phyloP scores from a whole-genome alignment of 1,140 invertebrate species.

The Polypedilum pembai region DNA sequence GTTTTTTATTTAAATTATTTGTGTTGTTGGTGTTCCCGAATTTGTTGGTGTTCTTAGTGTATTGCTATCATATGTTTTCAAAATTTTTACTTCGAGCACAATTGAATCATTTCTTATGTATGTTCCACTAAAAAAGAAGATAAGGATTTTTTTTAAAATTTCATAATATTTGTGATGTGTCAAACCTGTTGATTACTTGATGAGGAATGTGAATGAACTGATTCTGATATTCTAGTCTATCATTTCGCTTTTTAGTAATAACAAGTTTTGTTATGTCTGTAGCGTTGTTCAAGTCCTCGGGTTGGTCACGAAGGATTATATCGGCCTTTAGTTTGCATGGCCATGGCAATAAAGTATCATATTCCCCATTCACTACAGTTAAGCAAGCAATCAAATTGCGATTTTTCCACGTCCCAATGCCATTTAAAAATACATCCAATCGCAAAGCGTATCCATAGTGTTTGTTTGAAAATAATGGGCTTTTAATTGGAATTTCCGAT shows the following conservation, averaged over 20 bases:
- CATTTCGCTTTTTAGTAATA: conserved; percentile 43
- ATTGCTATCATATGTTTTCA: conserved; percentile 14
- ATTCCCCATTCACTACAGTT: conserved; percentile 56
- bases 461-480: conserved; percentile 57
- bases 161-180: neutral
- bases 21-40: neutral
- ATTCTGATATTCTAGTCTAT: conserved; percentile 47
- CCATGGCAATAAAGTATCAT: conserved; percentile 60
- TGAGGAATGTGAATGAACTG: conserved; percentile 68
- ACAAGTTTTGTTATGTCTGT: conserved; percentile 48
- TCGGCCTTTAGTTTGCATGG: conserved; percentile 56
- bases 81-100: neutral
- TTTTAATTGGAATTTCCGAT: conserved; percentile 51
- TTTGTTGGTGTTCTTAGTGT: neutral
- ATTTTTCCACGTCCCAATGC: conserved; percentile 63
- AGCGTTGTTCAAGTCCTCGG: conserved; percentile 43
- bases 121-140: neutral
- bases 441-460: conserved; percentile 63
- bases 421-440: conserved; percentile 60
- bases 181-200: conserved; percentile 48
- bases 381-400: conserved; percentile 59
- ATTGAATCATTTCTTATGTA: neutral
- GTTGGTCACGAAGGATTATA: conserved; percentile 56
- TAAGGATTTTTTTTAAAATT: too few relatives aligned
- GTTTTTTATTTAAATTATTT: neutral